Evolutionary conservation across 1,140 invertebrate species (phyloP), one percentile per base, ranked within the genome.

Genomic region (Kradibia gibbosae): DNA sequence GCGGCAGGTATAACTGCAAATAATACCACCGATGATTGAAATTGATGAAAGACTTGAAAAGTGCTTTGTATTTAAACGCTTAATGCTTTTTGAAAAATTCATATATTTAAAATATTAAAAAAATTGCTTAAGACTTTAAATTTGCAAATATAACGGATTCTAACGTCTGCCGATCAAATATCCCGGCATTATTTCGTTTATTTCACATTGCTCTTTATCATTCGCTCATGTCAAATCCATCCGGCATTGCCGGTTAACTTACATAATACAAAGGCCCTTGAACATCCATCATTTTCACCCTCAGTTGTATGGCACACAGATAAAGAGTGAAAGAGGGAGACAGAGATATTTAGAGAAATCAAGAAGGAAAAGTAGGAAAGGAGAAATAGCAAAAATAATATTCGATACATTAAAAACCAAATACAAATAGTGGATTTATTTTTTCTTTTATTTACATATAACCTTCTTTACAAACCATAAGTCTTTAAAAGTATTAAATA

Each of bases 171-270:
- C n/a, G n/a, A 11, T 62, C 71, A 80, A 77, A 17, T 28, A 45
- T 17, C 25, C 60, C 48, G 34, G 25, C 42, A 17, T 22, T 39
- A 45, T 48, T 5, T 71, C 72, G 11, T 25, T 36, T 70, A 48
- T 70, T 81, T 76, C 72, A 76, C 60, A 70, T 75, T 81, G 25
- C 72, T 71, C 50, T 70, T 81, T 81, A 76, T 81, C 80, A 81
- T 60, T 76, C 73, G 70, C 60, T 60, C 50, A 22, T 45, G 55
- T 36, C 57, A 20, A 34, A 20, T n/a, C 78, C 53, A 31, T 48
- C 25, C 25, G 25, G 28, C 39, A 42, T 55, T 31, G 28, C 28
- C 50, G 31, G 60, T 74, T 71, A 39, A 62, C 48, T 67, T 20
- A 48, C 67, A 53, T 73, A 72, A 82, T 73, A 42, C 39, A 53